Base-by-base conservation (phyloP, 2,797 vertebrate species). In the Cynopterus sphinx region DNA sequence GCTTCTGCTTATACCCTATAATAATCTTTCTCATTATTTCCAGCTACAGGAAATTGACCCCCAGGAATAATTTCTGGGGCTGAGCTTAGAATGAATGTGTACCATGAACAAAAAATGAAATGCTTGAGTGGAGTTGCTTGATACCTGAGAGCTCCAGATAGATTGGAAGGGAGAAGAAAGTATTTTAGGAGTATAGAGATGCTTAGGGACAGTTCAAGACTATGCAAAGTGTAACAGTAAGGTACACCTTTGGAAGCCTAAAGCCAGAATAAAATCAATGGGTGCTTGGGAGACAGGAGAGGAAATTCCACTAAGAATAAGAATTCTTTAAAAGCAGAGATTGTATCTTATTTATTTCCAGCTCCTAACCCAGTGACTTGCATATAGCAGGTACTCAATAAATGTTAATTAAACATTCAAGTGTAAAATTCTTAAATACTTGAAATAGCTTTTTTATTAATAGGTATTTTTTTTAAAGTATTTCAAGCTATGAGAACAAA, bases 371-470 rank as follows among this genome's bases (percentile, higher is more conserved):
- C 7, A 68, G 41, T 87, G 51, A 87, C 17, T 85, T 74, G 39
- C 15, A 70, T 74, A 24, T 51, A 79, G 41, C 68, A 70, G 16
- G 26, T 86, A 17, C 36, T 95, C 33, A 82, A 26, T 86, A 67
- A 90, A 65, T 92, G n/a, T 75, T 49, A 75, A 63, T 74, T 88
- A 88, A 93, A 61, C 0, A 68, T 70, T 84, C 39, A 53, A 84
- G 36, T 92, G 6, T 94, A 59, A 94, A 92, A 82, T 87, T 89
- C 24, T 67, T 28, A 79, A 75, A 53, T 67, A 84, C 26, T 71
- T 95, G 10, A 68, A 85, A 55, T 91, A 86, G 82, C 2, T 9
- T 15, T 91, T 95, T 87, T 51, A 24, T 86, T 85, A 88, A 81
- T 96, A 73, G 55, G 19, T 21, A n/a, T 68, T 13, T 74, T 95